Evolutionary conservation across 2,797 vertebrate species (phyloP).

Genomic region (Parambassis ranga): DNA sequence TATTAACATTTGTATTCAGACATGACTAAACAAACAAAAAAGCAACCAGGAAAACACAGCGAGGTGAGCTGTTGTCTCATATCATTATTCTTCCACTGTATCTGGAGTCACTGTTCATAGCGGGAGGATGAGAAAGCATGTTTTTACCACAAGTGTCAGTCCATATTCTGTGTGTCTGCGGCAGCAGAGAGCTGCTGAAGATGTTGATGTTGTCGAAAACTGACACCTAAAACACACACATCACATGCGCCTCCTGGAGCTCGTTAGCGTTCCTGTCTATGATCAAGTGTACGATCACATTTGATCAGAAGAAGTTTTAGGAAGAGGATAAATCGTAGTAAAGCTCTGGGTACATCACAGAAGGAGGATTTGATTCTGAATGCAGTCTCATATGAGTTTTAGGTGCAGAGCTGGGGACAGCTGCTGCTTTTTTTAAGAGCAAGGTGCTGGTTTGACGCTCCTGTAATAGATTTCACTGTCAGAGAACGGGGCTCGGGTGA

Average conservation of each 20-base stretch:
- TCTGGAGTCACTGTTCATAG: slow-evolving; percentile 25
- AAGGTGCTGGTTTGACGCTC: slow-evolving; percentile 33
- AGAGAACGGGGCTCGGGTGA: slow-evolving; percentile 39
- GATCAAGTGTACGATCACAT: slow-evolving; percentile 31
- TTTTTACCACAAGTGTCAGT: slow-evolving; percentile 51
- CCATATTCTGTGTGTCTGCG: slow-evolving; percentile 23
- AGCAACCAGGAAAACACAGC: slow-evolving; percentile 4
- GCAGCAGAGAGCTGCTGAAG: slow-evolving; percentile 16
- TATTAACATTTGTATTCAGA: too few relatives aligned
- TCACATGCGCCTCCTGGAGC: slow-evolving; percentile 18
- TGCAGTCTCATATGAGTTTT: slow-evolving; percentile 11
- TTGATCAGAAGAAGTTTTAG: slow-evolving; percentile 23
- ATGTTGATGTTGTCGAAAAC: slow-evolving; percentile 46
- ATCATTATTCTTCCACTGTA: slow-evolving; percentile 33
- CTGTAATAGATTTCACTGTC: slow-evolving; percentile 52
- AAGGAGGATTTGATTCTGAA: background rate
- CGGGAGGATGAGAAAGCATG: slow-evolving; percentile 34
- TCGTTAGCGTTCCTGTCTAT: slow-evolving; percentile 6
- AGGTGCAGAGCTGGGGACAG: slow-evolving; percentile 6
- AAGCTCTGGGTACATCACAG: background rate
- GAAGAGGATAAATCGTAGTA: slow-evolving; percentile 5
- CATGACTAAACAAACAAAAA: slow-evolving; percentile 14
- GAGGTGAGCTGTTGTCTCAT: slow-evolving; percentile 9
- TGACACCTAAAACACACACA: slow-evolving; percentile 42
- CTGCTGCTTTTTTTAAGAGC: slow-evolving; percentile 33